phyloP scores from a whole-genome alignment of 1,140 invertebrate genomes.

The Drosophila leontia region DNA sequence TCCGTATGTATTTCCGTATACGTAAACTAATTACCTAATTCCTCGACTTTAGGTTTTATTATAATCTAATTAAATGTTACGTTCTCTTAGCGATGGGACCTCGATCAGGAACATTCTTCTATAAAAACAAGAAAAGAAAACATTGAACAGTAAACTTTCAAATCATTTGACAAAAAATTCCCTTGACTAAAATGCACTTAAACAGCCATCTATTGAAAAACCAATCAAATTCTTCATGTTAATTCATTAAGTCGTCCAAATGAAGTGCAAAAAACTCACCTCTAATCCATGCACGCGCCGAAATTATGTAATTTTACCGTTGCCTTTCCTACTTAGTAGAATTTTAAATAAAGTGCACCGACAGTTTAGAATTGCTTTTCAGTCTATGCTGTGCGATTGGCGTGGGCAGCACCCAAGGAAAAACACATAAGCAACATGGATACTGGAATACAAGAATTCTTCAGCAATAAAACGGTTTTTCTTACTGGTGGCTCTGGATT shows the following conservation, averaged over 20 bases:
- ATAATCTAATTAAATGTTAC: background rate
- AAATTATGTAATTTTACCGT: background rate
- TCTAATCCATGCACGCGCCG: background rate
- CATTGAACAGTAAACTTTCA: background rate
- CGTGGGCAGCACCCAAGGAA: constrained; percentile 47
- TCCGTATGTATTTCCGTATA: background rate
- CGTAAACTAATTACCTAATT: background rate
- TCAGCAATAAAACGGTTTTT: constrained; percentile 49
- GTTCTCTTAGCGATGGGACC: background rate
- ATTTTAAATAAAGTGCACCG: constrained; percentile 2
- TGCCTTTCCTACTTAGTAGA: background rate
- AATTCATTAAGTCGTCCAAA: too few relatives aligned
- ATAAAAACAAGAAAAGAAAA: background rate
- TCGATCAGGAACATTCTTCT: background rate
- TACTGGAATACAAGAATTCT: constrained; percentile 40
- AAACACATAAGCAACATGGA: constrained; percentile 27
- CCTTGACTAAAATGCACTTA: too few relatives aligned
- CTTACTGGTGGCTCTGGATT: constrained; percentile 56
- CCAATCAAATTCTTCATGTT: too few relatives aligned
- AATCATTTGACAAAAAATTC: background rate
- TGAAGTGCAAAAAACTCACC: background rate
- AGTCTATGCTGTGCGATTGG: constrained; percentile 26
- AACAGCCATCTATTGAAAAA: too few relatives aligned
- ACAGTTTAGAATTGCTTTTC: background rate
- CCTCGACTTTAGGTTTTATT: background rate